Base-by-base conservation (phyloP, 2,113 vertebrate genomes). In the Micronisus gabar region DNA sequence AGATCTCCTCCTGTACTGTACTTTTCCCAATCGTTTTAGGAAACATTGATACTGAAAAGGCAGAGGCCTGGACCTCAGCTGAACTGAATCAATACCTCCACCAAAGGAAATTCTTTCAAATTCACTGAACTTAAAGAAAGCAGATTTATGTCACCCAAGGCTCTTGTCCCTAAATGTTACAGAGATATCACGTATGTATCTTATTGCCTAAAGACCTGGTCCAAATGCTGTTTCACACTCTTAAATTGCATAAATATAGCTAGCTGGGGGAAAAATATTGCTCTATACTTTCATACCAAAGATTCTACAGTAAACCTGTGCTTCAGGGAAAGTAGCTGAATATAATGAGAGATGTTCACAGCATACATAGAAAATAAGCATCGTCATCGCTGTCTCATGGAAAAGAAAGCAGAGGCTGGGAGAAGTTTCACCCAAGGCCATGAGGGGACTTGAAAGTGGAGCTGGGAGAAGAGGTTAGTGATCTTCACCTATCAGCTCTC, bases 1-100 rank as follows among this genome's bases (percentile, higher is more conserved):
- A 88, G 81, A 95, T 81, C 87, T 91, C 67, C 92, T 92, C 62
- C 86, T n/a, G 12, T 15, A 68, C 81, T 56, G 20, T 95, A 34
- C n/a, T 70, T 94, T 85, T 59, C 74, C 84, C 63, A 63, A 2
- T 50, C 30, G 3, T 88, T 96, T 86, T 30, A 85, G 62, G 58
- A 90, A 96, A 73, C 0, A 0, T 63, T 93, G 70, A 71, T 63
- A 40, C 56, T 70, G 73, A 76, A 90, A 76, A 82, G 78, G n/a
- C 81, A 91, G 61, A 90, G 74, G 48, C 38, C 45, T 68, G 81
- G 58, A 72, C 81, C 59, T 91, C 84, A 74, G 83, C 81, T 91
- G 86, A 92, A 62, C 48, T 41, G 53, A 90, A 88, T 62, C 52
- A 23, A 50, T 58, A 59, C 8, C 56, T 80, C 25, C 86, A 85